A percentile compares a stretch with the other conserved stretches of the same genome.
phyloP scores from a whole-genome alignment of 2,113 vertebrate genomes.

The Eulemur rufifrons region DNA sequence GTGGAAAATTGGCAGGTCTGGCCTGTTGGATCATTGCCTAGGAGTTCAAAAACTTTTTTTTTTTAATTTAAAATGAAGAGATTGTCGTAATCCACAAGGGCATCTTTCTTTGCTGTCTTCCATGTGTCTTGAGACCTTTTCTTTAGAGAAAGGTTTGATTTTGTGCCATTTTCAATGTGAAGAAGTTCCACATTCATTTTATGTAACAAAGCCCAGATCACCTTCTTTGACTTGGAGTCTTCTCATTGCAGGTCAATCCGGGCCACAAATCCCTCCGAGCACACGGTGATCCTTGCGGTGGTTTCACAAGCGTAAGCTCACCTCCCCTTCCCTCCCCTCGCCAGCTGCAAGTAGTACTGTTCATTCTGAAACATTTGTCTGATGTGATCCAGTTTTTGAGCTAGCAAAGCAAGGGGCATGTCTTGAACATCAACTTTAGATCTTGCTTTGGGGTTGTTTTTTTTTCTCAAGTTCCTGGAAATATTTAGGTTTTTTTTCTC shows the following conservation, averaged over 20 bases:
- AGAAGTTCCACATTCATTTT: not conserved
- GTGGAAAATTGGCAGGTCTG: constrained; percentile 63
- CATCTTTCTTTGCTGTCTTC: constrained; percentile 30
- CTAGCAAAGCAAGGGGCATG: not conserved
- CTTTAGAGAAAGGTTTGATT: not conserved
- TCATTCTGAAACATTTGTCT: not conserved
- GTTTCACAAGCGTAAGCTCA: constrained; percentile 90
- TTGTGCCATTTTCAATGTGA: not conserved
- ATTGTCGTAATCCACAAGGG: constrained; percentile 17
- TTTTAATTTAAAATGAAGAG: not conserved
- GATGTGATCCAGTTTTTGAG: not conserved
- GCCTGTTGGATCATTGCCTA: constrained; percentile 51
- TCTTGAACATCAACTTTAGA: not conserved
- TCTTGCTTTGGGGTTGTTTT: not conserved
- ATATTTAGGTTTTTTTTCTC: not conserved
- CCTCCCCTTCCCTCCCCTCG: not conserved
- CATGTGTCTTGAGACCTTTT: not conserved
- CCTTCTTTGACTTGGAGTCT: constrained; percentile 50
- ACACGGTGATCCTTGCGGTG: constrained; percentile 93
- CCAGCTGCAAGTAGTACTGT: not conserved
- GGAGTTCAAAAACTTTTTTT: not conserved
- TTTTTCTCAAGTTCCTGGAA: constrained; percentile 25
- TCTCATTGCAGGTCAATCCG: constrained; percentile 90
- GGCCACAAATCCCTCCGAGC: constrained; percentile 92
- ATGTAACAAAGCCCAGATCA: not conserved